Percentiles rank a stretch among this genome's conserved stretches.
Conservation (phyloP, 2,797 vertebrate genomes). For the Anniella stebbinsi region DNA sequence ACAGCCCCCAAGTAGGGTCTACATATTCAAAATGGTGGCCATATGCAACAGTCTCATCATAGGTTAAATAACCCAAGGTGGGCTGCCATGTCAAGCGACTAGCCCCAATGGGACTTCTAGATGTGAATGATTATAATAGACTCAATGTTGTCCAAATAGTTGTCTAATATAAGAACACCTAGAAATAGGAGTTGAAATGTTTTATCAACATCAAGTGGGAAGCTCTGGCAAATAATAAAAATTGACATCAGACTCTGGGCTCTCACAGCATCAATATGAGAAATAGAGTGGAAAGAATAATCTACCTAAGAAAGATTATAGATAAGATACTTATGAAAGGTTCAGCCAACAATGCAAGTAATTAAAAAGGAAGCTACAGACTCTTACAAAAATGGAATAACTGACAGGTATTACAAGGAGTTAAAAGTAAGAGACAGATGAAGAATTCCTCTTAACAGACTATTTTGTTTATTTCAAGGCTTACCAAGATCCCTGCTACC, state of each 20-base stretch:
- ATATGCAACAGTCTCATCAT: too few species aligned
- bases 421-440: neutral
- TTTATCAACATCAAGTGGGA: neutral
- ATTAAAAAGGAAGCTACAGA: neutral
- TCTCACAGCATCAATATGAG: neutral
- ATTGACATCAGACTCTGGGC: neutral
- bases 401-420: neutral
- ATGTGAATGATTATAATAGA: neutral
- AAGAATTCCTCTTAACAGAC: neutral
- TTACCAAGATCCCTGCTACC: slow-evolving; percentile 88
- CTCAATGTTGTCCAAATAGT: neutral
- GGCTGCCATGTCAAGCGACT: too few species aligned
- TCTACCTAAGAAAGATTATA: neutral
- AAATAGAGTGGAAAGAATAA: neutral
- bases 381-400: neutral
- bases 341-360: neutral
- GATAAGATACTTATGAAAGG: neutral
- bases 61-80: too few species aligned
- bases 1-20: too few species aligned
- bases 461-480: slow-evolving; percentile 46
- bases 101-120: too few species aligned
- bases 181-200: neutral
- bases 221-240: neutral
- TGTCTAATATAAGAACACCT: neutral
- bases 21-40: too few species aligned